phyloP scores from a whole-genome alignment of 2,113 vertebrate species.

The Thymallus thymallus region DNA sequence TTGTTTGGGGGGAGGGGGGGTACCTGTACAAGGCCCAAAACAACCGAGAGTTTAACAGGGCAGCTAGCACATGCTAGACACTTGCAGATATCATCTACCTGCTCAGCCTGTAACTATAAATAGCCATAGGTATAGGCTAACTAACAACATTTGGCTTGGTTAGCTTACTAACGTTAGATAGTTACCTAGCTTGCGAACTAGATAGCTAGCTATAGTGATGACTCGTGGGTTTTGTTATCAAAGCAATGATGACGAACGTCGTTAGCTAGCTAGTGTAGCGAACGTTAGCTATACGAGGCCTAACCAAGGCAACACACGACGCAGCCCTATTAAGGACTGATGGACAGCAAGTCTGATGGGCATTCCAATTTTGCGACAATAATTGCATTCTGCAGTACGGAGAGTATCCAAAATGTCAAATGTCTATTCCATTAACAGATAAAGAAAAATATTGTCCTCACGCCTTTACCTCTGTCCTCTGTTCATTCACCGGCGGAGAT shows the following conservation, averaged over 20 bases:
- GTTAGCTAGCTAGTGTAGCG: too few species aligned
- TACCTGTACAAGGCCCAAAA: too few species aligned
- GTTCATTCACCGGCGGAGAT: background rate
- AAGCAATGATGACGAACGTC: background rate
- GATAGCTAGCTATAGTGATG: background rate
- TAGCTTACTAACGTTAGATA: too few species aligned
- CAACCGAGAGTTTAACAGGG: too few species aligned
- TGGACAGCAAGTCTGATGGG: background rate
- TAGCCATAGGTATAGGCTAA: background rate
- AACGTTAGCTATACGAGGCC: too few species aligned
- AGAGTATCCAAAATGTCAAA: background rate
- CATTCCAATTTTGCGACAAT: background rate
- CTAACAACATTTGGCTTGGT: background rate
- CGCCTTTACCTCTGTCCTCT: background rate
- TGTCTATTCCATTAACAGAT: background rate
- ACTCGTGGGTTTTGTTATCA: conserved; percentile 2
- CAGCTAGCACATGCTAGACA: too few species aligned
- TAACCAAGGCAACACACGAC: background rate
- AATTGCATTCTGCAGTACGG: background rate
- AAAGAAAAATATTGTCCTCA: background rate
- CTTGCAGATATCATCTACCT: too few species aligned
- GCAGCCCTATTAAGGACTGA: background rate
- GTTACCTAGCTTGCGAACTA: too few species aligned
- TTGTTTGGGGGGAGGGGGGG: too few species aligned
- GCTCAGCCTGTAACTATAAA: too few species aligned